Conservation (phyloP, 2,888 invertebrate genomes). For the Rhabditoides inermis region DNA sequence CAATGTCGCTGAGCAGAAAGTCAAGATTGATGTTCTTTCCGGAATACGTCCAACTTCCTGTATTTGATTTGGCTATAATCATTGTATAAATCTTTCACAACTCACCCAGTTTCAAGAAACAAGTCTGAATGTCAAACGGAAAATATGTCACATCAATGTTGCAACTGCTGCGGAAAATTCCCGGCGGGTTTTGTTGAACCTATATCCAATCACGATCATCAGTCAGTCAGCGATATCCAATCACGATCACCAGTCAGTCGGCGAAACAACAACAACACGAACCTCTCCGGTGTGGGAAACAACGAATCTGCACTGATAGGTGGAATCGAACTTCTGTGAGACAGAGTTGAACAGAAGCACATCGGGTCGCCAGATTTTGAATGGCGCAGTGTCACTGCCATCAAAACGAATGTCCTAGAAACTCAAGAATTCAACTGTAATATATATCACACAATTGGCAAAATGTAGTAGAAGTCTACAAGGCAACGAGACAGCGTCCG, state of each 20-base stretch:
- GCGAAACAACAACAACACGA: no score
- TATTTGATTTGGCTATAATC: no score
- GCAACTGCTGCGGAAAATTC: conserved; percentile 24
- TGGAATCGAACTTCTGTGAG: conserved; percentile 32
- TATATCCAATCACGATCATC: no score
- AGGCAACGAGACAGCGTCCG: no score
- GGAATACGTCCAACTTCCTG: conserved; percentile 33
- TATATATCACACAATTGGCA: no score
- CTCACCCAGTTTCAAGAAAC: conserved; percentile 32
- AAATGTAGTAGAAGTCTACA: no score
- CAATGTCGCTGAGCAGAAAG: conserved; percentile 21
- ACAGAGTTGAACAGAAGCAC: conserved; percentile 34
- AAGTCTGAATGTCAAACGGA: conserved; percentile 32
- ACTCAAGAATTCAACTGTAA: no score
- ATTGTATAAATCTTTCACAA: no score
- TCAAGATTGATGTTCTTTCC: conserved; percentile 32
- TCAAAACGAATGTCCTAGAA: conserved; percentile 21
- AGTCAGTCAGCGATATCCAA: no score
- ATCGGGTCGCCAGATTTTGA: conserved; percentile 32
- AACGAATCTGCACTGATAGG: conserved; percentile 30
- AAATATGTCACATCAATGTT: conserved; percentile 37
- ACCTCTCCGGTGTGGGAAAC: conserved; percentile 24
- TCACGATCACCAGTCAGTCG: no score
- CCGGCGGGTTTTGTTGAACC: conserved; percentile 36
- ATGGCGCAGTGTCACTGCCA: conserved; percentile 24